These are phyloP conservation scores for Drosophila quinaria DNA, from an alignment of 2,888 invertebrate species.

Conservation along the genomic window DNA sequence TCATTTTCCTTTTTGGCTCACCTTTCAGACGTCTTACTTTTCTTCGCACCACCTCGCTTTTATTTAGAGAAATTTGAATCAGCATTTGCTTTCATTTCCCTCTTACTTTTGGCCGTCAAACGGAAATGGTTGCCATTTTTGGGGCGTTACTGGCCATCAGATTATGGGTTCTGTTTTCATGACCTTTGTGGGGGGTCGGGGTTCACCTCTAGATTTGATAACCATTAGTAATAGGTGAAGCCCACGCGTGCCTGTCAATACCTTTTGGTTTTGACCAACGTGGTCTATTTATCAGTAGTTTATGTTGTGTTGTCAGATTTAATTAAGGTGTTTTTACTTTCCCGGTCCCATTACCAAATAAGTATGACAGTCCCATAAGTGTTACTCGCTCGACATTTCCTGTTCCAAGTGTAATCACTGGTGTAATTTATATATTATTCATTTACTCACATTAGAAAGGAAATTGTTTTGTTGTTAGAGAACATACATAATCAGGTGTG, in stretches of 20 bases:
- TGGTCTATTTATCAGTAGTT: constrained; percentile 56
- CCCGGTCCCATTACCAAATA: constrained; percentile 13
- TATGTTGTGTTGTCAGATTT: constrained; percentile 40
- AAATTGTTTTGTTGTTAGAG: constrained; percentile 47
- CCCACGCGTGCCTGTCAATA: constrained; percentile 50
- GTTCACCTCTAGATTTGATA: constrained; percentile 29
- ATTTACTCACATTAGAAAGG: constrained; percentile 13
- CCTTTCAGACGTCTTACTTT: constrained; percentile 36
- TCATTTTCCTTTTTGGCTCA: constrained; percentile 43
- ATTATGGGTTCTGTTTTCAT: constrained; percentile 62
- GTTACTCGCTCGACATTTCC: constrained; percentile 19
- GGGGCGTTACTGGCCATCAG: constrained; percentile 48
- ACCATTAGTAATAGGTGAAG: constrained; percentile 44
- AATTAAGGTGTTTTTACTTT: constrained; percentile 59
- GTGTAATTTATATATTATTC: constrained; percentile 26
- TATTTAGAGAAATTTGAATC: constrained; percentile 72
- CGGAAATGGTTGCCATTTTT: constrained; percentile 61
- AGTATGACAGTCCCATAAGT: constrained; percentile 29
- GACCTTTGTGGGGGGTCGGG: constrained; percentile 48
- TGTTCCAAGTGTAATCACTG: constrained; percentile 21
- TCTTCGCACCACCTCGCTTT: constrained; percentile 34
- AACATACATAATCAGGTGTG: background rate
- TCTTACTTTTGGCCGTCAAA: constrained; percentile 47
- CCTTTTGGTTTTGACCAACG: constrained; percentile 5
- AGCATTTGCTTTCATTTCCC: constrained; percentile 45